Evolutionary conservation across 2,113 vertebrate genomes (phyloP).

Genomic region (Scytalopus superciliaris): DNA sequence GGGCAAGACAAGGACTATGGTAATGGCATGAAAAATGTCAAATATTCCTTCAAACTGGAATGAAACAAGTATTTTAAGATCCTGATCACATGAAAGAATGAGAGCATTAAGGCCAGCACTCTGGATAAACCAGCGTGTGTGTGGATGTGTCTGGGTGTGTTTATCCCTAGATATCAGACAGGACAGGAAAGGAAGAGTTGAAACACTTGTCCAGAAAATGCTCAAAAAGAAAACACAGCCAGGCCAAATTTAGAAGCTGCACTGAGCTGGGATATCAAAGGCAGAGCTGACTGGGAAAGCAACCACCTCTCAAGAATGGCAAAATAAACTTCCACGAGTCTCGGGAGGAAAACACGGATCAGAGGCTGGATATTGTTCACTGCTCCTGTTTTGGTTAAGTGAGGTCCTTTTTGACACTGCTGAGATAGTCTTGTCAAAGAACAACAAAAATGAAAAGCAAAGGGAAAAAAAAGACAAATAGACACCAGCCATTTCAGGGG

Average conservation of each 20-base stretch:
- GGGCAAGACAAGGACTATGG: neutral
- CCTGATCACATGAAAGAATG: neutral
- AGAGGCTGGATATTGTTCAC: conserved; percentile 40
- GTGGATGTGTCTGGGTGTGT: neutral
- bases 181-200: conserved; percentile 68
- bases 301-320: conserved; percentile 47
- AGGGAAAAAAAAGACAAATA: neutral
- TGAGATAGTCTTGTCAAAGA: conserved; percentile 58
- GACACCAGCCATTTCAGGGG: neutral
- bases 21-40: neutral
- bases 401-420: conserved; percentile 44
- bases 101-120: neutral
- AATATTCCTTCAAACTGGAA: neutral
- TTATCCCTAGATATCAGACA: conserved; percentile 66
- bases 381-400: conserved; percentile 29
- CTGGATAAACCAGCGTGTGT: neutral
- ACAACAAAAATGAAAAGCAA: conserved; percentile 38
- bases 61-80: neutral
- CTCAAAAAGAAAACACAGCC: conserved; percentile 59
- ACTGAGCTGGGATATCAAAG: conserved; percentile 56
- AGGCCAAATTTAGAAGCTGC: conserved; percentile 63
- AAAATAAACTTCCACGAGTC: conserved; percentile 45
- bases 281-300: conserved; percentile 52
- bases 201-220: conserved; percentile 59
- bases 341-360: conserved; percentile 49